Evolutionary conservation across 2,888 invertebrate genomes (phyloP), one percentile per base, ranked within the genome.

Genomic region (Ariolimax columbianus): DNA sequence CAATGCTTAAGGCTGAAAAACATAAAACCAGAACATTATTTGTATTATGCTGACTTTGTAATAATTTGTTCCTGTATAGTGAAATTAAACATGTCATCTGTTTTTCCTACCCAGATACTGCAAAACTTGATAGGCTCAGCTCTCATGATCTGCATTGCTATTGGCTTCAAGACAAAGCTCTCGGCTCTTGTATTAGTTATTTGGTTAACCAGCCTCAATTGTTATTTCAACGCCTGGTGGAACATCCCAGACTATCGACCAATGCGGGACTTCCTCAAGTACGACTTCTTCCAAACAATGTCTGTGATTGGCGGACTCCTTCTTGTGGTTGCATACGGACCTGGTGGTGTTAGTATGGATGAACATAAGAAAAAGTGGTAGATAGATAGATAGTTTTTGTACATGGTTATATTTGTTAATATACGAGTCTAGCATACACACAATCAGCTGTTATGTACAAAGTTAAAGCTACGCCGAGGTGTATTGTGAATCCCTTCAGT

Each of bases 201-300:
- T 79, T 96, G 99, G 95, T 96, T 99, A 81, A 95, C 97, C 6
- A 95, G 96, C 75, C 96, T 99, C 91, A 99, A 99, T 95, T 96
- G 99, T 90, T 99, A 98, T 95, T 97, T 99, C 95, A 99, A 99
- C 94, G 97, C 98, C 89, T 99, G 98, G 97, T 99, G 99, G 99
- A 96, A 96, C 91, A 97, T 99, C 93, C 98, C 99, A 6, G 96
- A 97, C 14, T 97, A 98, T 94, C 98, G 98, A 93, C 98, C 99
- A 83, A 96, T 99, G 91, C 96, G 99, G 94, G 99, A 99, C 95
- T 99, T 99, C 95, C 96, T 99, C 90, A 99, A 99, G 96, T 99
- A 99, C 94, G 99, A 99, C 95, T 99, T 99, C 96, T 97, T 97
- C 86, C 96, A 99, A 97, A 99, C 99, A 70, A 95, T 99, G 92